These are phyloP conservation scores for Heteromyza rotundicornis DNA, from an alignment of 2,888 invertebrate genomes.

Conservation along the genomic window DNA sequence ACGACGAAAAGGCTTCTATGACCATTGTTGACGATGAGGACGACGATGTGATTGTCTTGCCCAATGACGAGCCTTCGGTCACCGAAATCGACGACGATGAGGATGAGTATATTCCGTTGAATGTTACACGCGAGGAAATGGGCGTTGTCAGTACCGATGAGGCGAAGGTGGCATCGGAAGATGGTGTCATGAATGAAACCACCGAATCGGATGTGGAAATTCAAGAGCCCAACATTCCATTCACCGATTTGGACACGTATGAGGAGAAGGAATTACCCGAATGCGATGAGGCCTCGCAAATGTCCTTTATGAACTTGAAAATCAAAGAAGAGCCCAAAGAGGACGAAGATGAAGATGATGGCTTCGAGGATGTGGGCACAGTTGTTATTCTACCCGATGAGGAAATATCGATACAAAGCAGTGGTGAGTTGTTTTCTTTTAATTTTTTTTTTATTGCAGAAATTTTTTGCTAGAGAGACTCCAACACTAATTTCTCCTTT, in stretches of 20 bases:
- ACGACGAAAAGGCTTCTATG: constrained; percentile 20
- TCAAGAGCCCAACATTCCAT: constrained; percentile 62
- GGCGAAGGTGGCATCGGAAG: constrained; percentile 10
- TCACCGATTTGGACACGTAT: constrained; percentile 61
- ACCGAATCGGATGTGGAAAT: constrained; percentile 62
- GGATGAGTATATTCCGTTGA: constrained; percentile 60
- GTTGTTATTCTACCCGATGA: constrained; percentile 53
- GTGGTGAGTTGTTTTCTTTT: constrained; percentile 46
- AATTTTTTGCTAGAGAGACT: background rate
- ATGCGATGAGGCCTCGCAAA: constrained; percentile 39
- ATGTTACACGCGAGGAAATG: constrained; percentile 42
- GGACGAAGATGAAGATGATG: constrained; percentile 66
- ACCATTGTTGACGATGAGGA: constrained; percentile 63
- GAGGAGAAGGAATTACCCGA: constrained; percentile 51
- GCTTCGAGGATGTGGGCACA: constrained; percentile 62
- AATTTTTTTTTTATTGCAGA: background rate
- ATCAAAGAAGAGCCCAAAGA: constrained; percentile 77
- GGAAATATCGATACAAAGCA: constrained; percentile 58
- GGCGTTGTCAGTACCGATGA: constrained; percentile 26
- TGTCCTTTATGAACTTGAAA: constrained; percentile 64
- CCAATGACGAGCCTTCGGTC: constrained; percentile 70
- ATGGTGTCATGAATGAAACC: constrained; percentile 30
- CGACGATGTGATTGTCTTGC: constrained; percentile 74
- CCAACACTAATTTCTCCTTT: background rate
- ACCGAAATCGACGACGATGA: constrained; percentile 66